Base-by-base conservation (phyloP, 2,888 invertebrate species). In the Rosalia funebris region DNA sequence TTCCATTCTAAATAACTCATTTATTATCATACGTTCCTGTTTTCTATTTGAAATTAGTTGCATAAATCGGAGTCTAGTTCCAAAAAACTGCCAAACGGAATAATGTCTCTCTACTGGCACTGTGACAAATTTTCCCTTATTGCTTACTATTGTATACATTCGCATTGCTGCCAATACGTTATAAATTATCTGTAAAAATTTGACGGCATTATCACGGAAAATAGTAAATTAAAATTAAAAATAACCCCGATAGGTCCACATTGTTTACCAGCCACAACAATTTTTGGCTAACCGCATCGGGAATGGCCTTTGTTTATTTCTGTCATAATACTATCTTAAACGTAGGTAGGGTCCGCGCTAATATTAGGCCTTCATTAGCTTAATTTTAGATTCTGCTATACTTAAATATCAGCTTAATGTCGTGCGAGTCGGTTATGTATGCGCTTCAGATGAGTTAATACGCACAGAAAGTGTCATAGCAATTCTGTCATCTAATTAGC, bases 141-240 rank as follows among this genome's bases (percentile, higher is more conserved):
- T 39, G 39, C 39, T 37, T 39, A 37, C 39, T 25, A 50, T 4
- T 20, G 17, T 34, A 48, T 14, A 46, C 47, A 12, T 15, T 39
- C 32, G 25, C 31, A 20, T 20, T 12, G 17, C 20, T 50, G 25
- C 39, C 50, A 50, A 50, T 50, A 50, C 19, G 37, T 39, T 39
- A 25, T 50, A 50, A 50, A 50, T 39, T 50, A 50, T 39, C 39
- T 14, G 20, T 50, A 50, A 50, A 50, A 50, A 50, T 39, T 37
- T 50, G 39, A 37, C 12, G 50, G 47, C 15, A 12, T 15, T 15
- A 20, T 25, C 15, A 5, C 15, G 15, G 25, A 37, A 50, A n/a
- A 50, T 19, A 20, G 37, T 46, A 31, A 46, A 25, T 46, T 46
- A 32, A 32, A 14, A 39, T 50, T 39, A 36, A 50, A 50, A 39